These are phyloP conservation scores for Bombus cullumanus DNA, from an alignment of 1,140 invertebrate genomes.

Conservation along the genomic window DNA sequence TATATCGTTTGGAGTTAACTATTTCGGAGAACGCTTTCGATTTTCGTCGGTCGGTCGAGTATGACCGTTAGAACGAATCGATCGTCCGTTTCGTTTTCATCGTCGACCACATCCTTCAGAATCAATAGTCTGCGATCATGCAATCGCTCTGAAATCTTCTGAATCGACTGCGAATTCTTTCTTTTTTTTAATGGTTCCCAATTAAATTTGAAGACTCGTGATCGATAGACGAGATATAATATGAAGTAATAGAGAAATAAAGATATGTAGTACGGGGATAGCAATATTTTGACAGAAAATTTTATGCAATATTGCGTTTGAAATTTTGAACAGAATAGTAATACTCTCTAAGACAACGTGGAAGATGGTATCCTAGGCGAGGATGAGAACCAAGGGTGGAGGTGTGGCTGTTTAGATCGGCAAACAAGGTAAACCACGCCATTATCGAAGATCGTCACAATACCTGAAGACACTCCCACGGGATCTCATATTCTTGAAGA, in stretches of 20 bases:
- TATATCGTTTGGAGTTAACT: neutral
- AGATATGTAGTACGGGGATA: neutral
- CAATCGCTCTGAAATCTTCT: no score
- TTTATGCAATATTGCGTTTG: neutral
- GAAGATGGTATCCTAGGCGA: neutral
- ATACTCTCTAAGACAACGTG: slow-evolving; percentile 32
- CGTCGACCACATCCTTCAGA: neutral
- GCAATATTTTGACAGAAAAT: neutral
- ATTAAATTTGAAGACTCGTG: neutral
- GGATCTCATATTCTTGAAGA: slow-evolving; percentile 20
- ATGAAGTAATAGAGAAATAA: neutral
- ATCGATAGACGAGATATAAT: neutral
- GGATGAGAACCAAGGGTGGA: neutral
- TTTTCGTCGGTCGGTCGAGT: neutral
- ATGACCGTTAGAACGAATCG: neutral
- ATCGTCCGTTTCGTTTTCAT: slow-evolving; percentile 26
- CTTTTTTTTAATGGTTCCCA: neutral
- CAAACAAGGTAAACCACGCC: slow-evolving; percentile 42
- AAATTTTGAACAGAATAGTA: neutral
- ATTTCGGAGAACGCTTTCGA: neutral
- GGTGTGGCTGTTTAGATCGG: neutral
- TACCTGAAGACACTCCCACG: neutral
- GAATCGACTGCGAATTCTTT: neutral
- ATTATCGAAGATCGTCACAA: slow-evolving; percentile 42
- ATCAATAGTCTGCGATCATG: no score